phyloP scores from a whole-genome alignment of 2,888 invertebrate species.

The Chrysolina haemoptera region DNA sequence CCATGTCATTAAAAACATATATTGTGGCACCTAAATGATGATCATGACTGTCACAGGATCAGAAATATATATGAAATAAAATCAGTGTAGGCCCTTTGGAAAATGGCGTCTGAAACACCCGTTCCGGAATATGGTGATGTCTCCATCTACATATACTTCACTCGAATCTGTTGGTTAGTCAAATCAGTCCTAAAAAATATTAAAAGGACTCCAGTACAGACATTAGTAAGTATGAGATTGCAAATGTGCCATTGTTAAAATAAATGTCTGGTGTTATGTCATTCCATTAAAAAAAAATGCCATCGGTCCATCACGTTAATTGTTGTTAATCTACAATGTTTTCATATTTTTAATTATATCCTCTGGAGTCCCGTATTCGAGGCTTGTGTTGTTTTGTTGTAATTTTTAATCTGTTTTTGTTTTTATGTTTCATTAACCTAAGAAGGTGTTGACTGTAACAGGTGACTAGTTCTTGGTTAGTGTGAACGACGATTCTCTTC shows the following conservation, averaged over 20 bases:
- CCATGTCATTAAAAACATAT: no score
- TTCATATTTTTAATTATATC: slow-evolving; percentile 60
- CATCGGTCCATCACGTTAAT: slow-evolving; percentile 31
- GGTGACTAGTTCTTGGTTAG: slow-evolving; percentile 47
- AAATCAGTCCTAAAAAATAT: no score
- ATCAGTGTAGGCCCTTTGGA: no score
- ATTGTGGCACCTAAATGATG: no score
- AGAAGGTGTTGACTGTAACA: slow-evolving; percentile 45
- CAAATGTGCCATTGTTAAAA: neutral
- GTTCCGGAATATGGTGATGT: no score
- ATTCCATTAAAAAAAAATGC: slow-evolving; percentile 6
- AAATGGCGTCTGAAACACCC: no score
- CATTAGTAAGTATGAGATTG: no score
- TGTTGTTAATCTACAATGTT: slow-evolving; percentile 64
- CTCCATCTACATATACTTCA: no score
- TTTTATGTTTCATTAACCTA: slow-evolving; percentile 46
- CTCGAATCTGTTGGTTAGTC: no score
- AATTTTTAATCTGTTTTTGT: slow-evolving; percentile 53
- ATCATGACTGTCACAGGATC: no score
- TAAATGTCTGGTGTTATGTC: neutral
- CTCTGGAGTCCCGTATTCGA: slow-evolving; percentile 57
- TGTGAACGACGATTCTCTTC: neutral
- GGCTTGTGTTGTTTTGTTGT: slow-evolving; percentile 61
- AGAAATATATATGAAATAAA: no score
- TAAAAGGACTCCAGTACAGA: no score